Base-by-base conservation (phyloP, 2,797 vertebrate species). In the Chelidonichthys spinosus region DNA sequence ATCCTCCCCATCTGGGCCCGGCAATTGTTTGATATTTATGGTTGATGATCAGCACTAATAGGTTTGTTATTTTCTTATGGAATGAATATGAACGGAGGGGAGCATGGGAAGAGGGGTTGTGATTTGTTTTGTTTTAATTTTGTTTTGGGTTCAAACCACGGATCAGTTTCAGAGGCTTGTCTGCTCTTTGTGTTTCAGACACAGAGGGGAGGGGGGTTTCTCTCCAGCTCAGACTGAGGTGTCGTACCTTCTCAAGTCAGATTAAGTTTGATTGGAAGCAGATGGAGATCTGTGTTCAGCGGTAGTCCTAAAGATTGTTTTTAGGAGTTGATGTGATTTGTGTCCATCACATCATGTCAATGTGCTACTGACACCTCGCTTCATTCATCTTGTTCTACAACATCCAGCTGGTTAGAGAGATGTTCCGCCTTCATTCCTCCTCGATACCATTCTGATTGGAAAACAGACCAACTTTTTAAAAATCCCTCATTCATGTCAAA, bases 1-100 rank as follows among this genome's bases (percentile, higher is more conserved):
- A 97, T 95, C 95, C 95, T 87, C 73, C 90, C 94, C 96, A 96
- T 97, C 96, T 97, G 96, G 93, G 93, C 93, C 86, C 68, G 77
- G 68, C 89, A 79, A 94, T 93, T 89, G 93, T 94, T 94, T 93
- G 94, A 96, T 95, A 95, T 96, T 95, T 94, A 95, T 92, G 95
- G 95, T 92, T 92, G 94, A 95, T 95, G 94, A 95, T 95, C 94
- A 87, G 87, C 90, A 87, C 91, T 96, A 95, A 95, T 93, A 87
- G 91, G 86, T 91, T 92, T 92, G 92, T 93, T 95, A 93, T 95
- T 96, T 94, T 94, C 91, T 93, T 93, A 91, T 84, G 90, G 91
- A 94, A 86, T 85, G 92, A 91, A 92, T 88, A 89, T 89, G 88
- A 87, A 90, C 39, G 78, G 66, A 67, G 37, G 68, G 81, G 81